Evolutionary conservation across 2,888 invertebrate species (phyloP).

Genomic region (Athrips mouffetella): DNA sequence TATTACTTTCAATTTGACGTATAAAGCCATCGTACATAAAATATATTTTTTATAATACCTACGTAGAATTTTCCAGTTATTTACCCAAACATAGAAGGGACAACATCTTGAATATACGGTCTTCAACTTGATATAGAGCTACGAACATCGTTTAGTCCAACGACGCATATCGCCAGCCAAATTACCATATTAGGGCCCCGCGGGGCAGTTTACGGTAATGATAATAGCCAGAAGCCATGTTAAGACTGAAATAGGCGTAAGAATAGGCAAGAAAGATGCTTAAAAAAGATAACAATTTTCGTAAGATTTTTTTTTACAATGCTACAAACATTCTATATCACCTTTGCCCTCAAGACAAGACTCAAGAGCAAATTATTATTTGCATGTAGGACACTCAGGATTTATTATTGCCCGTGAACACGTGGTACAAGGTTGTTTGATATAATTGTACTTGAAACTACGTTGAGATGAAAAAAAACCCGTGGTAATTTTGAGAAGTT

Average conservation of each 20-base stretch:
- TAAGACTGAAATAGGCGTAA: background rate
- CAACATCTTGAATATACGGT: background rate
- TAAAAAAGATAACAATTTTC: background rate
- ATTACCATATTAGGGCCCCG: conserved; percentile 33
- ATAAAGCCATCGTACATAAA: no score
- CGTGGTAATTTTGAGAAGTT: no score
- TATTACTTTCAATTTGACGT: no score
- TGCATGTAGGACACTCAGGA: no score
- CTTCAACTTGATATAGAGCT: background rate
- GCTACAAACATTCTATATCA: no score
- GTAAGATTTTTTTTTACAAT: background rate
- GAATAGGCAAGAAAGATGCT: background rate
- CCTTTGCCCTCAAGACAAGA: no score
- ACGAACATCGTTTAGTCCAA: conserved; percentile 11
- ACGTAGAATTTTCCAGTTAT: background rate
- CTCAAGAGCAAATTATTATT: no score
- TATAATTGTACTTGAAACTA: no score
- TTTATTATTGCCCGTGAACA: no score
- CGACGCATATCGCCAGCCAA: conserved; percentile 19
- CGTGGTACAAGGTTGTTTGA: no score
- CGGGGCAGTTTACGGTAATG: conserved; percentile 43
- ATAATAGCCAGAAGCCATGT: conserved; percentile 31
- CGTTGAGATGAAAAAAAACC: no score
- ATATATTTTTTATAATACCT: background rate
- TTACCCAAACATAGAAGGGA: background rate